Base-by-base conservation (phyloP, 1,140 invertebrate genomes). In the Sitodiplosis mosellana region DNA sequence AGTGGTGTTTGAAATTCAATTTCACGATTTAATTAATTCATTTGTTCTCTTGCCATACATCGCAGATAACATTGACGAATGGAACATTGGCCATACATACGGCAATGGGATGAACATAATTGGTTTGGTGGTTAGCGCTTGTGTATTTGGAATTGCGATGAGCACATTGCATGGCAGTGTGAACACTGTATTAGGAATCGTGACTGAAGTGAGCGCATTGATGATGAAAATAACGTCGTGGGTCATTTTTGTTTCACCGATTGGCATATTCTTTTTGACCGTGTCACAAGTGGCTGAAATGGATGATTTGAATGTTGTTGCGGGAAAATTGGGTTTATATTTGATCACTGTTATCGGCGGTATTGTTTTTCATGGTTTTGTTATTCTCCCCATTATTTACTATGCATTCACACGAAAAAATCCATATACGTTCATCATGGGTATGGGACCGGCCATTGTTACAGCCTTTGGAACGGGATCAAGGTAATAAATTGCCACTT, bases 181-280 rank as follows among this genome's bases (percentile, higher is more conserved):
- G 3, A 40, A 18, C 12, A n/a, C 14, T 5, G 4, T 40, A 14
- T 64, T 80, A 0, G 64, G 66, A 22, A 74, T 83, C 49, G 81
- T 82, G 55, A 70, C 71, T 22, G 68, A 70, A 45, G 56, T 83
- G 10, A 75, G 75, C 19, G 69, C 76, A 22, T 72, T 77, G 6
- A 78, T 80, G 68, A 83, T 83, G 80, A 70, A 73, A 33, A 80
- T 83, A 21, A 83, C 80, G 6, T 75, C 73, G 20, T 78, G 77
- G 74, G 75, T 83, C 10, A 80, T 83, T 51, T 78, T 75, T 74
- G 67, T 88, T 48, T 88, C 86, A 7, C 87, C 87, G 0, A 56
- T 88, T 14, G 86, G 86, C 52, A 83, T 91, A 10, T 65, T 83
- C 2, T 91, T 87, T 58, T 65, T 91, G 49, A 80, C 91, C 27